Conservation (phyloP, 2,113 vertebrate species). For the Phylloscopus whistleri region DNA sequence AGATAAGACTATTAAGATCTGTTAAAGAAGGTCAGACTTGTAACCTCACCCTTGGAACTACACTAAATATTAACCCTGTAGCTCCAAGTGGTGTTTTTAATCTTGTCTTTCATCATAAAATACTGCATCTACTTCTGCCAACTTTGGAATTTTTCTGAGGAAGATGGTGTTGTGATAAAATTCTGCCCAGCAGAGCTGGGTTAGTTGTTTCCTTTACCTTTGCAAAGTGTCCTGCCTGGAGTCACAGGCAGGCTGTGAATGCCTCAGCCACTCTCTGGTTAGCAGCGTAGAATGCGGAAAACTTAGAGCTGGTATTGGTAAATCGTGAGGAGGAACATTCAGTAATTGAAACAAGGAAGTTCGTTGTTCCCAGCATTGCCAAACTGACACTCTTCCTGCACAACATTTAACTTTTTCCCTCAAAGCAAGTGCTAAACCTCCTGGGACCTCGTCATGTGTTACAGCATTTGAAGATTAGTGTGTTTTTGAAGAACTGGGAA, state of each 20-base stretch:
- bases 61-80: background rate
- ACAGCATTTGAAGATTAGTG: background rate
- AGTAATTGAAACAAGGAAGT: conserved; percentile 48
- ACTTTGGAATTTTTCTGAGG: background rate
- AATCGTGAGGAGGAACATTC: background rate
- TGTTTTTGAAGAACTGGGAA: background rate
- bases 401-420: background rate
- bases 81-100: background rate
- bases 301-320: background rate
- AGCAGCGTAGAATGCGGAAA: background rate
- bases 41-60: background rate
- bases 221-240: background rate
- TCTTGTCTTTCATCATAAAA: background rate
- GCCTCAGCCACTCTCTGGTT: background rate
- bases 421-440: background rate
- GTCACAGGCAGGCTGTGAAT: background rate
- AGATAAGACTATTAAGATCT: background rate
- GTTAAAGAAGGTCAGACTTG: background rate
- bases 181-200: background rate
- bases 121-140: background rate
- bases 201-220: background rate
- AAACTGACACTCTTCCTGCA: background rate
- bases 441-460: background rate
- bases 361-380: background rate
- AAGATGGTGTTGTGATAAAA: background rate